Base-by-base conservation (phyloP, 2,113 vertebrate species). In the Brachionichthys hirsutus region DNA sequence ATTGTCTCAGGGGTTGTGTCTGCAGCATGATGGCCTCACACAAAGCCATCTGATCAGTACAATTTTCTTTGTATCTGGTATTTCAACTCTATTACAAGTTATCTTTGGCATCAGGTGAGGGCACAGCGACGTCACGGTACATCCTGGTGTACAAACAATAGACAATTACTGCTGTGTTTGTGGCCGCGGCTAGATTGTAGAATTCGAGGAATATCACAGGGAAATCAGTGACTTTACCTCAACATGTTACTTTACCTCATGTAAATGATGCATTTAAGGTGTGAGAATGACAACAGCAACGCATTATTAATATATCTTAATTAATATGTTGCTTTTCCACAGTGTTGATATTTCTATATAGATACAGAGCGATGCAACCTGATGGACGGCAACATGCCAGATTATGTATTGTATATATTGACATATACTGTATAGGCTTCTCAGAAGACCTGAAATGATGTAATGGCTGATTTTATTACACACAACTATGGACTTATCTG, bases 1-100 rank as follows among this genome's bases (percentile, higher is more conserved):
- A 74, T 83, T 99, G 81, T 94, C 96, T 70, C 90, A 93, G 73
- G 92, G 85, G 1, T 85, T 99, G 65, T 98, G 97, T 77, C 89
- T 99, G 65, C 93, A 97, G 66, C 92, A 96, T 0, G 97, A 98
- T n/a, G 82, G 91, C 6, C 88, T 98, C 77, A 94, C 95, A 3
- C 97, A 99, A 74, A 95, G 94, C 84, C 91, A 95, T 77, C 93
- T 98, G 70, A 97, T 99, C 90, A 95, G 95, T 88, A 98, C 94
- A 77, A 95, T 98, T 50, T 95, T 98, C 92, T 98, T 98, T 10
- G 93, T 98, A 71, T 96, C 97, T 0, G 95, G 97, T 12, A 76
- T 99, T 46, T 98, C 95, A 82, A 98, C 95, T 7, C 88, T 99
- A 53, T 80, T 98, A 74, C 97, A 99, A 83, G 95, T 98, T 62